Base-by-base conservation (phyloP, 1,140 invertebrate genomes). In the Musca domestica region DNA sequence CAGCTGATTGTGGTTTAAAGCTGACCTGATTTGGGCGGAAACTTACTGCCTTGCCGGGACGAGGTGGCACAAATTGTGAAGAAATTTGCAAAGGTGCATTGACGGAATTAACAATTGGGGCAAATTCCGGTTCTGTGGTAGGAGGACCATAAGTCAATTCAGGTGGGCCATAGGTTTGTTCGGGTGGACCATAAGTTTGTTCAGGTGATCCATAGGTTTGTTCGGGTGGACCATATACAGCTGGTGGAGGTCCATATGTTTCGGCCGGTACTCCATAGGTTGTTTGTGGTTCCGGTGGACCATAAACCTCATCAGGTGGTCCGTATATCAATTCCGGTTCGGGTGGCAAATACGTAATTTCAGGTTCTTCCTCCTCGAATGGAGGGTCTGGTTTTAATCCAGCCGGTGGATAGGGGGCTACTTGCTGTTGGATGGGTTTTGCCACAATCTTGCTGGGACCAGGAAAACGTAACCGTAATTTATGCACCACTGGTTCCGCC, bases 91-190 rank as follows among this genome's bases (percentile, higher is more conserved):
- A 20, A 10, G 56, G 56, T 9, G 56, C 27, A 41, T 61, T 58
- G 17, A 58, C 54, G 9, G 54, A 23, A 34, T 58, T 61, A 17
- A 61, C 27, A 61, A 61, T 34, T n/a, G 56, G 9, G 6, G 27
- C 56, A 17, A 30, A 61, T n/a, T 61, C 27, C 17, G 17, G 30
- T 14, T 27, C 17, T 19, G 47, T 30, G n/a, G 46, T 22, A 1
- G 64, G 64, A 10, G 64, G 46, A 30, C 64, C 64, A 51, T 65
- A 65, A 15, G 64, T 65, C 7, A 25, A 20, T 3, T 48, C 64
- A 5, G 64, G 64, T 10, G 64, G 64, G 15, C 64, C 64, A 51
- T 65, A 65, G 14, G 64, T 65, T 27, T 48, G 20, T 3, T 48
- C 46, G 12, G 64, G 64, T 17, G 56, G 56, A 3, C 56, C 56